phyloP scores from a whole-genome alignment of 1,140 invertebrate species.

The Habropoda laboriosa region DNA sequence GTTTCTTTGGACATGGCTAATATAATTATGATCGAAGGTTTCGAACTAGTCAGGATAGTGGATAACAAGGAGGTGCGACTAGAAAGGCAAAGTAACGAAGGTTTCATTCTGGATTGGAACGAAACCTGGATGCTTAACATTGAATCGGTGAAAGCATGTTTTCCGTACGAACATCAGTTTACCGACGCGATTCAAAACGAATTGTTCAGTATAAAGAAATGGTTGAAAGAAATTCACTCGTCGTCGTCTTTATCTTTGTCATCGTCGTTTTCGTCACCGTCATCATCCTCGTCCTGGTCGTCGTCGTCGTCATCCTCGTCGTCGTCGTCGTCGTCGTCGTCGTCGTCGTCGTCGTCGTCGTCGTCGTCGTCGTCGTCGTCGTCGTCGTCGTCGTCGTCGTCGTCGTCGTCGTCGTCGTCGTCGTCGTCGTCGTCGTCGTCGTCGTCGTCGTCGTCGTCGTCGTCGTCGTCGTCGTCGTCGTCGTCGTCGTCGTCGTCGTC shows the following conservation, averaged over 20 bases:
- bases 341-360: background rate
- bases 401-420: slow-evolving; percentile 43
- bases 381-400: no score
- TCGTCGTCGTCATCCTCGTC: slow-evolving; percentile 18
- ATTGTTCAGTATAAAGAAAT: slow-evolving; percentile 94
- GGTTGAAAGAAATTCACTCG: slow-evolving; percentile 89
- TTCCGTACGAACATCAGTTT: slow-evolving; percentile 97
- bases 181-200: slow-evolving; percentile 96
- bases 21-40: slow-evolving; percentile 88
- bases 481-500: background rate
- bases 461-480: background rate
- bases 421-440: background rate
- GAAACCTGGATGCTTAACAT: slow-evolving; percentile 88
- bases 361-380: background rate
- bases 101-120: slow-evolving; percentile 87
- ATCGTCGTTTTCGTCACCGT: background rate
- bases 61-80: slow-evolving; percentile 85
- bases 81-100: slow-evolving; percentile 88
- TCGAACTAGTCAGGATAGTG: slow-evolving; percentile 83
- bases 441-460: slow-evolving; percentile 29
- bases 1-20: slow-evolving; percentile 88
- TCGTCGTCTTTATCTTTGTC: slow-evolving; percentile 15
- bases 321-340: background rate
- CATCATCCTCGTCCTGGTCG: no score
- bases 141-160: slow-evolving; percentile 88